Evolutionary conservation across 2,113 vertebrate species (phyloP).

Genomic region (Dicentrarchus labrax): DNA sequence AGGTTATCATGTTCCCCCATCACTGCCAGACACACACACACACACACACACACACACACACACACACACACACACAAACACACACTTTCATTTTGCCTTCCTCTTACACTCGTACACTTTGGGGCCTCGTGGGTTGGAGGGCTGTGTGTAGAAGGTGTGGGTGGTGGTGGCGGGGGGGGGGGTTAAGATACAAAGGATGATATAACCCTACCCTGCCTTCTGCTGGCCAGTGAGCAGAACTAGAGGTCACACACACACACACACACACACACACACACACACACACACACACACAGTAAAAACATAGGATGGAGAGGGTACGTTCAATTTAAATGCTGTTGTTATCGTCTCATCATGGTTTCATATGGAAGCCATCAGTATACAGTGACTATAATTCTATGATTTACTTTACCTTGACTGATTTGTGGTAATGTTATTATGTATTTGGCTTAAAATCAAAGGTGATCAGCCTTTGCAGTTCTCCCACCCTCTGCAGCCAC

Average conservation of each 20-base stretch:
- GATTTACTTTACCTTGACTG: no score
- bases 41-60: slow-evolving; percentile 22
- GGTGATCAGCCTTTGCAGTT: no score
- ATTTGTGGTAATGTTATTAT: no score
- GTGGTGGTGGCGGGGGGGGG: neutral
- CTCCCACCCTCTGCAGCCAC: no score
- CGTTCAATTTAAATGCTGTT: neutral
- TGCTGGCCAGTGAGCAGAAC: slow-evolving; percentile 59
- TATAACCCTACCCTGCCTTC: slow-evolving; percentile 68
- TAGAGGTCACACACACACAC: slow-evolving; percentile 26
- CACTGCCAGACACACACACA: slow-evolving; percentile 85
- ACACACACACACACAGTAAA: slow-evolving; percentile 31
- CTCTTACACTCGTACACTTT: neutral
- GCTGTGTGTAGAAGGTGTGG: neutral
- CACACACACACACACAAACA: neutral
- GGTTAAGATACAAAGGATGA: slow-evolving; percentile 41
- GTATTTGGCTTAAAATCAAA: no score
- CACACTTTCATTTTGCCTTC: no score
- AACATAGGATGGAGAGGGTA: neutral
- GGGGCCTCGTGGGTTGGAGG: slow-evolving; percentile 11
- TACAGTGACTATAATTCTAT: no score
- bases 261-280: slow-evolving; percentile 9
- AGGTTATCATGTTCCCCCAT: slow-evolving; percentile 78
- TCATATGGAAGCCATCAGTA: neutral
- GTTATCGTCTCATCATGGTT: neutral